Evolutionary conservation across 2,113 vertebrate genomes (phyloP).

Genomic region (Rattus rattus): DNA sequence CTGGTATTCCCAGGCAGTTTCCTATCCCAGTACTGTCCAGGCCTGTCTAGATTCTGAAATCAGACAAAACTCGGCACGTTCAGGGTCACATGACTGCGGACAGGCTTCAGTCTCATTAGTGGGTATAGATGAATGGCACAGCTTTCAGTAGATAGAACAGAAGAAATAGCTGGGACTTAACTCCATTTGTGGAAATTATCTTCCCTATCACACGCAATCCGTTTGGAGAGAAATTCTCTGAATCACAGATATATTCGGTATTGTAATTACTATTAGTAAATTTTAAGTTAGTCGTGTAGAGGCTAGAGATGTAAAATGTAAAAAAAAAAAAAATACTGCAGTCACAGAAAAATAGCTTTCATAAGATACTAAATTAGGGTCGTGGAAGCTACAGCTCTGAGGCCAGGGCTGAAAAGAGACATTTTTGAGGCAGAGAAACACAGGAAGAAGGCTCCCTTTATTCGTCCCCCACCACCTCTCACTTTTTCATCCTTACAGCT

Average conservation of each 20-base stretch:
- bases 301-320: neutral
- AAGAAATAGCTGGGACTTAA: neutral
- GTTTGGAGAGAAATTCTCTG: slow-evolving; percentile 26
- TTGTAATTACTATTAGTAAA: neutral
- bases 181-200: neutral
- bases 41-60: neutral
- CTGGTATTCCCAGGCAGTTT: neutral
- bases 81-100: neutral
- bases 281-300: slow-evolving; percentile 33
- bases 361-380: neutral
- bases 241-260: neutral
- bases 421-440: neutral
- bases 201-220: neutral
- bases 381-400: neutral
- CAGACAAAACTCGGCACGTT: neutral
- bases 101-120: neutral
- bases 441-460: neutral
- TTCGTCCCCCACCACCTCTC: too few species aligned
- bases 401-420: neutral
- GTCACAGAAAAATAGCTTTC: neutral
- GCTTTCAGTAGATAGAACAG: neutral
- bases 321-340: neutral
- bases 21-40: neutral
- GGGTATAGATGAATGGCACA: neutral
- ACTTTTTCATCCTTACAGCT: neutral